Evolutionary conservation across 1,140 invertebrate genomes (phyloP).

Genomic region (Phymastichus coffea): DNA sequence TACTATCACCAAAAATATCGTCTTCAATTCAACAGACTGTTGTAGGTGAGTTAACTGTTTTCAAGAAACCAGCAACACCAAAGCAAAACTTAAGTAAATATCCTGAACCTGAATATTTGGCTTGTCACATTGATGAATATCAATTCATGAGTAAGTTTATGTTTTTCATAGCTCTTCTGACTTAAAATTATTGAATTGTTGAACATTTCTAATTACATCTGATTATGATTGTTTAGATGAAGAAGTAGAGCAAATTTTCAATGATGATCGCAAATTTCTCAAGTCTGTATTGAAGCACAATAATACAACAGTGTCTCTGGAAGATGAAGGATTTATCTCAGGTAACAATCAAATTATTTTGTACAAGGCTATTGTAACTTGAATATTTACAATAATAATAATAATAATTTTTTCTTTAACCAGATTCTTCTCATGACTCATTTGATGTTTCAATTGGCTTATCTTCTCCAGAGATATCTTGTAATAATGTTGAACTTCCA

Average conservation of each 20-base stretch:
- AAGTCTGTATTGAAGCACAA: constrained; percentile 10
- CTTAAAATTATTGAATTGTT: background rate
- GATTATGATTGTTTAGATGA: constrained; percentile 17
- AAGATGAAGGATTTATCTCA: constrained; percentile 35
- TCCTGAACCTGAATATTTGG: constrained; percentile 33
- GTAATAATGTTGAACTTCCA: constrained; percentile 12
- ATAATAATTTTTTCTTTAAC: constrained; percentile 10
- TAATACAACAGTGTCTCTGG: background rate
- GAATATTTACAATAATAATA: background rate
- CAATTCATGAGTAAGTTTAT: constrained; percentile 34
- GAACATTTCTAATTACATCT: constrained; percentile 26
- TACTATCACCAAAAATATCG: constrained; percentile 22
- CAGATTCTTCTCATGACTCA: constrained; percentile 1
- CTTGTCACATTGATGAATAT: constrained; percentile 27
- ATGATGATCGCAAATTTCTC: constrained; percentile 14
- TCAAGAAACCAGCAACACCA: constrained; percentile 28
- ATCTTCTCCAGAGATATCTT: background rate
- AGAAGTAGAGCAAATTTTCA: background rate
- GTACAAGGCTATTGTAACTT: background rate
- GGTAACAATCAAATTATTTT: constrained; percentile 27
- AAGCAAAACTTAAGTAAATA: constrained; percentile 4
- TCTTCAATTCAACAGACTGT: constrained; percentile 17
- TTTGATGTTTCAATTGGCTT: background rate
- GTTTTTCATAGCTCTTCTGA: background rate
- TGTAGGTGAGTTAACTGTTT: constrained; percentile 8